Evolutionary conservation across 2,797 vertebrate genomes (phyloP).

Genomic region (Microchirus variegatus): DNA sequence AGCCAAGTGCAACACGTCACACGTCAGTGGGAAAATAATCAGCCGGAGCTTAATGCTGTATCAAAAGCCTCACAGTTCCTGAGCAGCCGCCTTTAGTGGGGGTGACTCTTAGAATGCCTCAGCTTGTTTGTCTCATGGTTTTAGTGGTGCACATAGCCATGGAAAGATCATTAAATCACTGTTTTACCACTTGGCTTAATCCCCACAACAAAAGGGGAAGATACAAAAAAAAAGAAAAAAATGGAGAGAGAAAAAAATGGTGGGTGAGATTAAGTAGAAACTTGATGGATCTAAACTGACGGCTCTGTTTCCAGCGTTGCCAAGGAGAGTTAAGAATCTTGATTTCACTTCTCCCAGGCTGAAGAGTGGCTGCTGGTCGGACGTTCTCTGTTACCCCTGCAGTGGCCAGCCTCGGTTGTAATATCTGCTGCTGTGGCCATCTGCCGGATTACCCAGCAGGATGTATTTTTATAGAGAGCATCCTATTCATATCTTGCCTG

Average conservation of each 20-base stretch:
- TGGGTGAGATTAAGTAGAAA: constrained; percentile 78
- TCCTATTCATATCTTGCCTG: constrained; percentile 82
- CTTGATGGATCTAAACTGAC: constrained; percentile 84
- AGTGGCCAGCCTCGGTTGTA: constrained; percentile 60
- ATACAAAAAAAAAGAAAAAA: constrained; percentile 70
- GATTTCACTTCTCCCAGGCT: constrained; percentile 66
- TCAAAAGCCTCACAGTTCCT: constrained; percentile 78
- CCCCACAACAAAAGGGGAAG: constrained; percentile 77
- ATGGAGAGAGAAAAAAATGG: constrained; percentile 67
- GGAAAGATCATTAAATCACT: constrained; percentile 88
- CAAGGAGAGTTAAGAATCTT: constrained; percentile 72
- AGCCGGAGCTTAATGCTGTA: constrained; percentile 67
- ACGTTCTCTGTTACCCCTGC: constrained; percentile 65
- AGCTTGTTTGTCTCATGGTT: constrained; percentile 81
- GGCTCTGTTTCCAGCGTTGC: constrained; percentile 83
- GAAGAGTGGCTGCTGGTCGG: constrained; percentile 63
- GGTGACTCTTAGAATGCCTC: constrained; percentile 78
- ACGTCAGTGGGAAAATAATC: constrained; percentile 69
- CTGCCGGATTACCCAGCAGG: constrained; percentile 84
- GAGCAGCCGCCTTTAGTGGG: constrained; percentile 70
- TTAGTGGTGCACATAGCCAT: constrained; percentile 82
- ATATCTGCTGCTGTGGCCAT: constrained; percentile 78
- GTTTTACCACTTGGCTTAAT: constrained; percentile 87
- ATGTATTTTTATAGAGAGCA: constrained; percentile 80
- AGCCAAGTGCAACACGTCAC: constrained; percentile 65